Evolutionary conservation across 2,113 vertebrate genomes (phyloP).

Genomic region (Leucoraja erinaceus): DNA sequence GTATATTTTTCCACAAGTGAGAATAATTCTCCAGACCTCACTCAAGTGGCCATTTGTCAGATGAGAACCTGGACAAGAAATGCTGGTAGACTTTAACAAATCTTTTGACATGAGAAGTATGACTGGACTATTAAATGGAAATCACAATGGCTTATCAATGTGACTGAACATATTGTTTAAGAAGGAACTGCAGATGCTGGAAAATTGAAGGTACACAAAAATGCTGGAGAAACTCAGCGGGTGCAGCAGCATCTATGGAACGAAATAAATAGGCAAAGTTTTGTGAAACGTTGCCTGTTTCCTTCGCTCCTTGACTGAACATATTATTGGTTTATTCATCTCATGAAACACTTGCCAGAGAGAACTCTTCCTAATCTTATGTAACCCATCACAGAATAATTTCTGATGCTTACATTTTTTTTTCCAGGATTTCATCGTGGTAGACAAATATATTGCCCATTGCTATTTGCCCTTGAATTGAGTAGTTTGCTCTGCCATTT

Average conservation of each 20-base stretch:
- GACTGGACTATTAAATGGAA: not conserved
- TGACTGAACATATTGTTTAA: not conserved
- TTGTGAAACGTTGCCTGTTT: too few relatives aligned
- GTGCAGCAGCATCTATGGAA: too few relatives aligned
- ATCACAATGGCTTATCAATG: not conserved
- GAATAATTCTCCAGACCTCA: not conserved
- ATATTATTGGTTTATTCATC: not conserved
- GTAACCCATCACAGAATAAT: not conserved
- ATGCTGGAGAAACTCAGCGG: too few relatives aligned
- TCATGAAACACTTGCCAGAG: not conserved
- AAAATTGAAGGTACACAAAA: too few relatives aligned
- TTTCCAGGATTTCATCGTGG: too few relatives aligned
- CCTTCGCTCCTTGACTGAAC: too few relatives aligned
- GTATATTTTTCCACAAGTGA: not conserved
- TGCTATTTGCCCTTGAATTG: too few relatives aligned
- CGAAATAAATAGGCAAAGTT: too few relatives aligned
- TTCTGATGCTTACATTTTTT: not conserved
- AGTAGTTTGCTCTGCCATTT: too few relatives aligned
- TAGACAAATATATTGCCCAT: too few relatives aligned
- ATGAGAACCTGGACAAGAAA: not conserved
- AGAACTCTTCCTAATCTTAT: not conserved
- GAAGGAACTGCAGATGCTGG: too few relatives aligned
- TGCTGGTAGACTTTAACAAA: not conserved
- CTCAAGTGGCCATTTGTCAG: not conserved
- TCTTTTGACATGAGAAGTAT: not conserved